phyloP scores from a whole-genome alignment of 35 echinoderm and acorn worm species.

The Lytechinus pictus region DNA sequence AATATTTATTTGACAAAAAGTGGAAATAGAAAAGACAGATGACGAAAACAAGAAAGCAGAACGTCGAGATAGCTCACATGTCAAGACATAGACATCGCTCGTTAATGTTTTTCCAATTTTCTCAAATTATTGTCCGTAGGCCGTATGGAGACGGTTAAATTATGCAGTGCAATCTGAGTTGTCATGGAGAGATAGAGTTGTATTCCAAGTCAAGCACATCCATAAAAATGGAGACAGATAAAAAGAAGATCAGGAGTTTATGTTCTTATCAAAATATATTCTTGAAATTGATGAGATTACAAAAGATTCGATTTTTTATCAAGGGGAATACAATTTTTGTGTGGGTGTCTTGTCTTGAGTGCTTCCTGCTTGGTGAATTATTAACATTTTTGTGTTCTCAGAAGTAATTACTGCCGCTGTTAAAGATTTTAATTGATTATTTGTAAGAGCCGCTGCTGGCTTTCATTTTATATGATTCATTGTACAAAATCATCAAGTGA shows the following conservation, averaged over 20 bases:
- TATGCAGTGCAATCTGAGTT: neutral
- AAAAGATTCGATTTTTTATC: neutral
- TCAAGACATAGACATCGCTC: neutral
- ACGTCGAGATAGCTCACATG: neutral
- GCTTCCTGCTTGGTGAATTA: neutral
- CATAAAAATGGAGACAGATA: neutral
- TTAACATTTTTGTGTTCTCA: neutral
- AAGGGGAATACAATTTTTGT: neutral
- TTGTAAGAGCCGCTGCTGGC: neutral
- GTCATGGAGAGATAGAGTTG: neutral
- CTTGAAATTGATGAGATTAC: conserved; percentile 11
- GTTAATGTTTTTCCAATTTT: neutral
- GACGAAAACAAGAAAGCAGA: neutral
- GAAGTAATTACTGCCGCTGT: neutral
- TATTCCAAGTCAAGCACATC: neutral
- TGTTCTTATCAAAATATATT: neutral
- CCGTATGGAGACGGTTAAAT: conserved; percentile 1
- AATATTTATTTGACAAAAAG: neutral
- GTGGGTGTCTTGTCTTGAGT: neutral
- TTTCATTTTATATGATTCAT: neutral
- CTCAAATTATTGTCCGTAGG: neutral
- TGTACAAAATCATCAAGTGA: neutral
- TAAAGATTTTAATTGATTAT: neutral
- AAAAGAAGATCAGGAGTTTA: neutral
- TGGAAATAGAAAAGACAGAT: neutral